Evolutionary conservation across 1,140 invertebrate genomes (phyloP).

Genomic region (Pararge aegeria): DNA sequence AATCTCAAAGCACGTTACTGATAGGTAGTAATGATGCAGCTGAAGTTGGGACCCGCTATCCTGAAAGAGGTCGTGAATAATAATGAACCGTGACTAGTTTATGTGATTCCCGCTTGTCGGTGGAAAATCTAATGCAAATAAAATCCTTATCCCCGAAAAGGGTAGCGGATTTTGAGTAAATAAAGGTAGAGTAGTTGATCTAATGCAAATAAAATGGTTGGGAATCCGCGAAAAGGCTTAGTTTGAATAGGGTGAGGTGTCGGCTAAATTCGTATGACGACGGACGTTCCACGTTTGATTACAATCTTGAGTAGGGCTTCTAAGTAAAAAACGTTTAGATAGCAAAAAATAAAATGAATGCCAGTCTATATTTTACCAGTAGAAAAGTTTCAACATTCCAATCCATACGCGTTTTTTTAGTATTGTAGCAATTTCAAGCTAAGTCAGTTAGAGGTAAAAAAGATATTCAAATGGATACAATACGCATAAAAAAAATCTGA

Average conservation of each 20-base stretch:
- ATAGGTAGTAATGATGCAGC: not conserved
- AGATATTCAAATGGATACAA: too few species aligned
- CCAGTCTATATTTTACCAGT: not conserved
- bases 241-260: slow-evolving; percentile 1
- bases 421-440: too few species aligned
- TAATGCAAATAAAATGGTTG: not conserved
- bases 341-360: not conserved
- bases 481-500: too few species aligned
- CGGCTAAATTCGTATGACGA: not conserved
- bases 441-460: too few species aligned
- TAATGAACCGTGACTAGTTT: slow-evolving; percentile 1
- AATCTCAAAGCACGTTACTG: not conserved
- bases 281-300: not conserved
- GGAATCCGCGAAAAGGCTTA: not conserved
- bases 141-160: not conserved
- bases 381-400: not conserved
- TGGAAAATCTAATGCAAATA: not conserved
- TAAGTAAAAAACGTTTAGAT: not conserved
- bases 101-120: not conserved
- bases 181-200: not conserved
- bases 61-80: not conserved
- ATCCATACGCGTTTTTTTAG: too few species aligned
- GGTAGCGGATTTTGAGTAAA: not conserved
- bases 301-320: not conserved
- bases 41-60: not conserved